These are phyloP conservation scores for Cyclopterus lumpus DNA, from an alignment of 2,797 vertebrate species.

Conservation along the genomic window DNA sequence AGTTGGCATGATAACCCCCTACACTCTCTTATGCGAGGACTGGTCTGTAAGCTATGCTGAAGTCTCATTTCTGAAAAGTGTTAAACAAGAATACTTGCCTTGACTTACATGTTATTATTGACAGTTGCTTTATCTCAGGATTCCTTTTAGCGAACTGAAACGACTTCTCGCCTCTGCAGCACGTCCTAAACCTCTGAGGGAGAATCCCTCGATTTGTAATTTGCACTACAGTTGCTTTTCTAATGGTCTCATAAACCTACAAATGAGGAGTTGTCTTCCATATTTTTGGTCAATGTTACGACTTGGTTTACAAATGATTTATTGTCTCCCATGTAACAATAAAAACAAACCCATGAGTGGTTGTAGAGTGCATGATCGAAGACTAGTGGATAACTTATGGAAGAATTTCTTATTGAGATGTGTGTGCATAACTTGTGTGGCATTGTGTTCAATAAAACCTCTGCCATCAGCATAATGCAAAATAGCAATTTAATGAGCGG, in stretches of 20 bases:
- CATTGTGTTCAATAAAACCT: neutral
- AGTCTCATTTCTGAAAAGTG: constrained; percentile 15
- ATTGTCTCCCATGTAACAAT: constrained; percentile 32
- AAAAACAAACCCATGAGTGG: constrained; percentile 19
- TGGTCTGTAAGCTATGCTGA: neutral
- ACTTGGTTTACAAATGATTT: constrained; percentile 60
- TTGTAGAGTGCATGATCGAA: constrained; percentile 52
- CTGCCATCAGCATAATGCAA: constrained; percentile 5
- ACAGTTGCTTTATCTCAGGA: constrained; percentile 75
- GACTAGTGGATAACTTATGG: constrained; percentile 8
- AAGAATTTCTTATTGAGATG: constrained; percentile 16
- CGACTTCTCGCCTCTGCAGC: constrained; percentile 57
- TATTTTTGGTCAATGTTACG: constrained; percentile 51
- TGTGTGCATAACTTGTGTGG: constrained; percentile 22
- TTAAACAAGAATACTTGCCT: constrained; percentile 29
- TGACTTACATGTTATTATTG: constrained; percentile 39
- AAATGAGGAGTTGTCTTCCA: constrained; percentile 65
- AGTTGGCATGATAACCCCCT: neutral
- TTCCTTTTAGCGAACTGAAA: constrained; percentile 57
- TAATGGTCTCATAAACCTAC: constrained; percentile 41
- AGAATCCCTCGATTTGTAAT: constrained; percentile 54
- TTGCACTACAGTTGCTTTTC: constrained; percentile 76
- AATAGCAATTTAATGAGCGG: constrained; percentile 16
- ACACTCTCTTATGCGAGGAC: neutral
- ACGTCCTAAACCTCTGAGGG: constrained; percentile 52